Percentiles rank a stretch among this genome's conserved stretches.
Conservation (phyloP, 2,113 vertebrate genomes). For the Cichladusa arquata region DNA sequence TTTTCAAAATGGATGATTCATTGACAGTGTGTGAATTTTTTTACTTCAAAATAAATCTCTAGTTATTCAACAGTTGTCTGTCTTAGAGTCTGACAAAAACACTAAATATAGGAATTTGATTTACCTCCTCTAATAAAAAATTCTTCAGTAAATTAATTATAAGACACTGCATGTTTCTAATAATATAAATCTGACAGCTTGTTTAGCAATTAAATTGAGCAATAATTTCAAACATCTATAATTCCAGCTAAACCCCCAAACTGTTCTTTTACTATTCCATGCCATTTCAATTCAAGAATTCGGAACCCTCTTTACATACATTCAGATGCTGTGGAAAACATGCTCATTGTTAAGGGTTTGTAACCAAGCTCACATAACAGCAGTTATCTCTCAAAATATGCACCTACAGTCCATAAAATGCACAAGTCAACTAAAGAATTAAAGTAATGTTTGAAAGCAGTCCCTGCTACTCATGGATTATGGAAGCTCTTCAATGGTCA, state of each 20-base stretch:
- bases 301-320: background rate
- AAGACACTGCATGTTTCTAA: background rate
- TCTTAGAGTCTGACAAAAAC: background rate
- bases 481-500: slow-evolving; percentile 16
- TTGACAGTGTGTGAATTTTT: background rate
- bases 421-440: background rate
- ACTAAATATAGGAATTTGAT: background rate
- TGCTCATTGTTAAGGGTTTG: background rate
- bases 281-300: background rate
- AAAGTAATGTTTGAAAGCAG: background rate
- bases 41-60: background rate
- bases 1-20: background rate
- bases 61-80: background rate
- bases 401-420: background rate
- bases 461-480: background rate
- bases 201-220: background rate
- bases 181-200: background rate
- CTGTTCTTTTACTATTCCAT: background rate
- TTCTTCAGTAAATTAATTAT: background rate
- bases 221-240: background rate
- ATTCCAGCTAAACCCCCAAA: background rate
- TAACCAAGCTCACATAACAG: background rate
- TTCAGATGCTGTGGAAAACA: background rate
- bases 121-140: background rate
- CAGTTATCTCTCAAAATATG: background rate